These are phyloP conservation scores for Graphium colonna DNA, from an alignment of 2,888 invertebrate genomes.

Conservation along the genomic window DNA sequence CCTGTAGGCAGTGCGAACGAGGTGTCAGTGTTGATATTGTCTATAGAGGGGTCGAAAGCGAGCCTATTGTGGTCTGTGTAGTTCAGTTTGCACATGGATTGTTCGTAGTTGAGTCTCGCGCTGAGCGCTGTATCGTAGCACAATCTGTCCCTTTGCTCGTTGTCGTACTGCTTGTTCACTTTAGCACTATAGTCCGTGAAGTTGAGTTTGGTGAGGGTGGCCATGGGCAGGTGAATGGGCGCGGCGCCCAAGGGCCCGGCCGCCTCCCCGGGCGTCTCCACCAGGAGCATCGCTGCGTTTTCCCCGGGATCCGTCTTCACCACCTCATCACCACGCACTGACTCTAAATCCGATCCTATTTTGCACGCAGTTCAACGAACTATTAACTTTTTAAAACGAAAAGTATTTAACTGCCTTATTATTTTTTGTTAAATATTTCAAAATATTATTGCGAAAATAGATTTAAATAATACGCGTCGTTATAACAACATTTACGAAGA, in stretches of 20 bases:
- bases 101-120: conserved; percentile 64
- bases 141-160: conserved; percentile 58
- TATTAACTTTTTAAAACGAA: neutral
- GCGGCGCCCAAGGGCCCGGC: conserved; percentile 81
- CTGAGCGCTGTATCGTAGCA: conserved; percentile 64
- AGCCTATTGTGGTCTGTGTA: conserved; percentile 65
- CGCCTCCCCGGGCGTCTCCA: conserved; percentile 87
- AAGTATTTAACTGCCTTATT: too few relatives aligned
- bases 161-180: conserved; percentile 62
- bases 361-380: neutral
- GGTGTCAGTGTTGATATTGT: conserved; percentile 58
- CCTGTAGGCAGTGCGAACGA: conserved; percentile 63
- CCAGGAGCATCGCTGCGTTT: conserved; percentile 85
- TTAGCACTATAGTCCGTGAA: conserved; percentile 75
- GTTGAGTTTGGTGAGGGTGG: conserved; percentile 66
- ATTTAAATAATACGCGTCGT: neutral
- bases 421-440: too few relatives aligned
- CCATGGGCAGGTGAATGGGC: conserved; percentile 69
- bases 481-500: conserved; percentile 35
- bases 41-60: conserved; percentile 58
- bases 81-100: conserved; percentile 57
- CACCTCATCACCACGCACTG: conserved; percentile 37
- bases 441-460: too few relatives aligned
- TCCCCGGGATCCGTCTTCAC: conserved; percentile 59
- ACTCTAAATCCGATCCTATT: neutral